Percentiles rank a stretch among this genome's conserved stretches.
Conservation (phyloP, 2,888 invertebrate genomes). For the Polietes domitor region DNA sequence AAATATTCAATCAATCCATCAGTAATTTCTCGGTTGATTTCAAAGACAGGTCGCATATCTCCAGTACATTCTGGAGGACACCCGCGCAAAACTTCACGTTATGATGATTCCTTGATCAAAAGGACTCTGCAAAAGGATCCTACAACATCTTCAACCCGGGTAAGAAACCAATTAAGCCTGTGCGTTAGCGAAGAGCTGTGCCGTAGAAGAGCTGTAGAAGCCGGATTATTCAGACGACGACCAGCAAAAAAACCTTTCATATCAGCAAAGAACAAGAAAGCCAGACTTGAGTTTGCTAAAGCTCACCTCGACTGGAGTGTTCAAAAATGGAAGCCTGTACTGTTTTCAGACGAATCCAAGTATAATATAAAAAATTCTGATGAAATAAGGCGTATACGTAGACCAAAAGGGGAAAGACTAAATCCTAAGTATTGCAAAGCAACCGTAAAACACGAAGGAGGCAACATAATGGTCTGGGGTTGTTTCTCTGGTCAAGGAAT, state of each 20-base stretch:
- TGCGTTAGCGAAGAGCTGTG: conserved; percentile 21
- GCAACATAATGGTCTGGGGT: conserved; percentile 34
- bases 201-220: too few species aligned
- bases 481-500: not conserved
- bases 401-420: not conserved
- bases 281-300: too few species aligned
- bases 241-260: not conserved
- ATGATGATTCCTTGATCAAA: conserved; percentile 14
- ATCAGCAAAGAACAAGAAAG: too few species aligned
- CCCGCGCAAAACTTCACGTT: not conserved
- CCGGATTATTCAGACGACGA: too few species aligned
- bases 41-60: conserved; percentile 25
- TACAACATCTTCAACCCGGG: not conserved
- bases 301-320: conserved; percentile 13
- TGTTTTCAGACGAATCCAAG: conserved; percentile 35
- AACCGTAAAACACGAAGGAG: conserved; percentile 13
- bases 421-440: conserved; percentile 2
- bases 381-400: not conserved
- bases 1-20: conserved; percentile 4
- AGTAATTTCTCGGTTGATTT: not conserved
- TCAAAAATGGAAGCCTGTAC: conserved; percentile 17
- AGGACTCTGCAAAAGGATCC: conserved; percentile 12
- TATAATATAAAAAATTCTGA: too few species aligned
- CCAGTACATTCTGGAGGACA: conserved; percentile 9
- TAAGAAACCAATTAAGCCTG: conserved; percentile 1